phyloP scores from a whole-genome alignment of 1,140 invertebrate genomes.

The Formica selysi region DNA sequence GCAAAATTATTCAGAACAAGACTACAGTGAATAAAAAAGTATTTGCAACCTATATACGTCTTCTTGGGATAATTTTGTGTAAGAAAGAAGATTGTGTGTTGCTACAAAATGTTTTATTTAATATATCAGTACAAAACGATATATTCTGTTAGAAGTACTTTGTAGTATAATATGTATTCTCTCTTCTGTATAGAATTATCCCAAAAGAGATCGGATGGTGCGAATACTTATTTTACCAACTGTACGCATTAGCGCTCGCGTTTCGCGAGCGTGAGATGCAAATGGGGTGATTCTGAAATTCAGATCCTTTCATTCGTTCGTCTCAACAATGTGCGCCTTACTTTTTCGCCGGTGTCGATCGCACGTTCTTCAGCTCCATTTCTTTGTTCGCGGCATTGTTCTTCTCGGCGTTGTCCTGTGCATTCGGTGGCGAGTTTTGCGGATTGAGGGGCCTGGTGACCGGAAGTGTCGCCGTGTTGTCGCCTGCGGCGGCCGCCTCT shows the following conservation, averaged over 20 bases:
- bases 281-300: constrained; percentile 13
- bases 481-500: constrained; percentile 89
- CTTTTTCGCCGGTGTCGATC: constrained; percentile 93
- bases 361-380: constrained; percentile 94
- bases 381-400: constrained; percentile 94
- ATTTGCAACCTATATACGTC: not conserved
- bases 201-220: not conserved
- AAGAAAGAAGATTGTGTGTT: not conserved
- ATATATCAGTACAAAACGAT: not conserved
- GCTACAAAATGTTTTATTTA: not conserved
- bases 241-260: not conserved
- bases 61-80: not conserved
- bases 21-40: not conserved
- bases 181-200: not conserved
- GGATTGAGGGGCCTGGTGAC: constrained; percentile 90
- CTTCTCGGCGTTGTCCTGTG: constrained; percentile 90
- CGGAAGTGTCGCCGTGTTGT: constrained; percentile 94
- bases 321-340: constrained; percentile 82
- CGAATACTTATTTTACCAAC: not conserved
- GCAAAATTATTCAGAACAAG: not conserved
- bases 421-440: constrained; percentile 87
- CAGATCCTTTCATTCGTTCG: constrained; percentile 9
- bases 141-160: not conserved
- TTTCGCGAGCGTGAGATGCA: not conserved
- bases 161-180: not conserved